Evolutionary conservation across 2,113 vertebrate species (phyloP), one percentile per base, ranked within the genome.

Genomic region (Microtus ochrogaster): DNA sequence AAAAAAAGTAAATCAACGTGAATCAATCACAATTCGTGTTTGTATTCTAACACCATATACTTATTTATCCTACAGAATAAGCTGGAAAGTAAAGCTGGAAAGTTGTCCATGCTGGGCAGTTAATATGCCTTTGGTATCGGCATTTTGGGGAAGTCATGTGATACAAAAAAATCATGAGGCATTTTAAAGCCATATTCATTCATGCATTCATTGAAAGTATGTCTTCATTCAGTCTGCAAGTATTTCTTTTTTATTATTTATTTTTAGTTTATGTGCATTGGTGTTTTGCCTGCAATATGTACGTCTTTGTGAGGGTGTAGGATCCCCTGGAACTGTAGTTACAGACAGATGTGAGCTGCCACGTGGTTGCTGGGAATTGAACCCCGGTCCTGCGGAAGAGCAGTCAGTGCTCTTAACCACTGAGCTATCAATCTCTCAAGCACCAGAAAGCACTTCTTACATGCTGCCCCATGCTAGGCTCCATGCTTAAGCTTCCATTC

Each of bases 21-120:
- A 91, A 86, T 83, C 24, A 92, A 95, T 91, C 82, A 96, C 49
- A 22, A n/a, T 82, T 74, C 39, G 72, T 86, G 68, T 78, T 95
- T 73, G 73, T 79, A 89, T 91, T 66, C 61, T 22, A 65, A 74
- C 58, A 92, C 73, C 89, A 85, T 26, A 66, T 28, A 41, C 22
- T 26, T 77, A 93, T 89, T 89, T 63, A 85, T 68, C 26, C 49
- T 79, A 76, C 92, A 61, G 85, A 89, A 19, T 44, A 66, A 92
- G 41, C 41, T 74, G 41, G 58, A 76, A 85, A 72, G 39, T 72
- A 55, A 88, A 24, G 33, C n/a, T 28, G 33, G 39, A 87, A 87
- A 74, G 61, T 87, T 76, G 89, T 84, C 49, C 28, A 0, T 14
- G 12, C 5, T 4, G 24, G 47, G 68, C 13, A 85, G 16, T 61